Conservation (phyloP, 2,797 vertebrate genomes). For the Streptopelia turtur region DNA sequence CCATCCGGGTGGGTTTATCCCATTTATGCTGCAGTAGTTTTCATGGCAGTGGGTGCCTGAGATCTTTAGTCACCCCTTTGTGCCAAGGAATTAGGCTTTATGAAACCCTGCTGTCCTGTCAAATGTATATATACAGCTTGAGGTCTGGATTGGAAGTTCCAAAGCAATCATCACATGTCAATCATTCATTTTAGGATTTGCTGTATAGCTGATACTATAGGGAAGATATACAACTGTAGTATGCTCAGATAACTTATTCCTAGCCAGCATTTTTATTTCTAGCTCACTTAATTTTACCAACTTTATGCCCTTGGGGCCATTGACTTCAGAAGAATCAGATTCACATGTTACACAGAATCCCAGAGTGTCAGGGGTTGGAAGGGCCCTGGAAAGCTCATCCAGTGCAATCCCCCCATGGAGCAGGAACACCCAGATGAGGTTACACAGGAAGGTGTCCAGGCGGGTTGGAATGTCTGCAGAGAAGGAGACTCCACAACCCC, state of each 20-base stretch:
- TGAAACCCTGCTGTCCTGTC: slow-evolving; percentile 27
- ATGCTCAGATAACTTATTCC: background rate
- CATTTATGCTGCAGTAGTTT: background rate
- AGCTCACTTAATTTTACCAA: slow-evolving; percentile 19
- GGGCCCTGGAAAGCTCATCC: too few species aligned
- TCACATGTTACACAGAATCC: background rate
- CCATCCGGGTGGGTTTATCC: background rate
- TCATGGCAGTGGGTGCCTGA: background rate
- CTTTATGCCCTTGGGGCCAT: background rate
- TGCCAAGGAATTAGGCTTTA: slow-evolving; percentile 25
- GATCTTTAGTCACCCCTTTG: background rate
- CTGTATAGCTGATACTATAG: slow-evolving; percentile 48
- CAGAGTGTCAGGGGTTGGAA: too few species aligned
- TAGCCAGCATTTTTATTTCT: background rate
- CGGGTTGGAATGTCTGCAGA: too few species aligned
- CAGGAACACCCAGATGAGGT: too few species aligned
- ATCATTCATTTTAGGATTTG: slow-evolving; percentile 45
- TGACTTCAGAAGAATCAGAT: slow-evolving; percentile 33
- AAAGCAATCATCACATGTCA: slow-evolving; percentile 44
- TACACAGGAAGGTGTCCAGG: too few species aligned
- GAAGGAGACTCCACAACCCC: too few species aligned
- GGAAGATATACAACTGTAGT: background rate
- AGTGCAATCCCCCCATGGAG: too few species aligned
- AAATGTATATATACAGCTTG: background rate
- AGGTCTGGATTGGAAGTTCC: background rate